Base-by-base conservation (phyloP, 2,797 vertebrate species). In the Erithacus rubecula region DNA sequence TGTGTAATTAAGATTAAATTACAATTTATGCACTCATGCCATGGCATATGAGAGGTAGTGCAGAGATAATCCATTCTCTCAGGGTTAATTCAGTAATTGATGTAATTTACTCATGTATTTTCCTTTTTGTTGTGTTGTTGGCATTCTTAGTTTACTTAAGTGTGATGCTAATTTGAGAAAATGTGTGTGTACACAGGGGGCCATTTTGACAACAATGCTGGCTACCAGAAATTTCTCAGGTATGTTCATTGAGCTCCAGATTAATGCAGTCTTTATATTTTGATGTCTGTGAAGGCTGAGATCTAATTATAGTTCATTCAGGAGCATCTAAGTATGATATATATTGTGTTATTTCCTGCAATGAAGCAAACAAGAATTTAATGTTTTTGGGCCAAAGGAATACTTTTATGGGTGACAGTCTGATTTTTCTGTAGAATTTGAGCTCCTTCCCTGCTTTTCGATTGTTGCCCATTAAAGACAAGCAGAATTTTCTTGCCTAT, bases 161-260 rank as follows among this genome's bases (percentile, higher is more conserved):
- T 69, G 36, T 78, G 67, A 67, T 89, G 55, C 52, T 97, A 94
- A 97, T 88, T 87, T 85, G 68, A 65, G 72, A 49, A 87, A 60
- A 93, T 93, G 60, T 95, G 4, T 95, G 78, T 97, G 34, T 91
- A 78, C 55, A 75, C 95, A 99, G 99, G 99, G 99, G 29, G 99
- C 99, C 52, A 99, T 99, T 97, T 97, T 99, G 95, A 99, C 99
- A 55, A 99, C 99, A 12, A 99, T 99, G 99, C 98, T 99, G 82
- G 99, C 99, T 93, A 99, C 99, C 63, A 99, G 99, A 91, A 99
- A 99, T 98, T 99, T 99, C 97, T 99, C 99, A 99, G 99, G 99
- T 99, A 98, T 88, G 97, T 97, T 91, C 39, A 56, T 56, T 76
- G 55, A 90, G n/a, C 88, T 88, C 59, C 89, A 72, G 44, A 30